Evolutionary conservation across 1,140 invertebrate genomes (phyloP).

Genomic region (Drosophila cardini): DNA sequence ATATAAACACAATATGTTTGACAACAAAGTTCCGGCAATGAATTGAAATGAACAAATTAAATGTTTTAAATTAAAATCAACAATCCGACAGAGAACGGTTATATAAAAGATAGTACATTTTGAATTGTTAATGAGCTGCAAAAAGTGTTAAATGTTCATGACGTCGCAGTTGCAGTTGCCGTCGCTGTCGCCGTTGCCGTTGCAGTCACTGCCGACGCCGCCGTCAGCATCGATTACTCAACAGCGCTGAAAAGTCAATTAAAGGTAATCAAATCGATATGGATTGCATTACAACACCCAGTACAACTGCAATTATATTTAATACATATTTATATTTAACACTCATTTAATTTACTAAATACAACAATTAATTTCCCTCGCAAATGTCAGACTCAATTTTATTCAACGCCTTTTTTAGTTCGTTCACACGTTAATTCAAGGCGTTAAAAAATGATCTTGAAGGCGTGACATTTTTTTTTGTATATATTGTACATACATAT

Average conservation of each 20-base stretch:
- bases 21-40: constrained; percentile 72
- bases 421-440: constrained; percentile 13
- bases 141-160: constrained; percentile 72
- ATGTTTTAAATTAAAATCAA: constrained; percentile 44
- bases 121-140: constrained; percentile 76
- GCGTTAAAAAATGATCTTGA: neutral
- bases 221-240: constrained; percentile 58
- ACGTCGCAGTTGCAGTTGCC: constrained; percentile 27
- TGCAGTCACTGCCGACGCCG: constrained; percentile 12
- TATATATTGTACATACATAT: no score
- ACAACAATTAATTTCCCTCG: constrained; percentile 59
- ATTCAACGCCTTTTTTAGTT: constrained; percentile 42
- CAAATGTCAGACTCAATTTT: constrained; percentile 45
- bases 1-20: constrained; percentile 69
- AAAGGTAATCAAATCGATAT: constrained; percentile 82
- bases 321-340: constrained; percentile 54
- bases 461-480: constrained; percentile 1
- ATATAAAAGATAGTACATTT: constrained; percentile 44
- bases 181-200: constrained; percentile 13
- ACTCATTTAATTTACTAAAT: constrained; percentile 57
- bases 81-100: neutral
- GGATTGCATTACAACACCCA: constrained; percentile 70
- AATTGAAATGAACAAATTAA: constrained; percentile 66
- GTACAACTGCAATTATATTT: constrained; percentile 59
- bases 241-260: constrained; percentile 79